A percentile compares a stretch with the other conserved stretches of the same genome.
Conservation (phyloP, 2,797 vertebrate species). For the Propithecus perrieri region DNA sequence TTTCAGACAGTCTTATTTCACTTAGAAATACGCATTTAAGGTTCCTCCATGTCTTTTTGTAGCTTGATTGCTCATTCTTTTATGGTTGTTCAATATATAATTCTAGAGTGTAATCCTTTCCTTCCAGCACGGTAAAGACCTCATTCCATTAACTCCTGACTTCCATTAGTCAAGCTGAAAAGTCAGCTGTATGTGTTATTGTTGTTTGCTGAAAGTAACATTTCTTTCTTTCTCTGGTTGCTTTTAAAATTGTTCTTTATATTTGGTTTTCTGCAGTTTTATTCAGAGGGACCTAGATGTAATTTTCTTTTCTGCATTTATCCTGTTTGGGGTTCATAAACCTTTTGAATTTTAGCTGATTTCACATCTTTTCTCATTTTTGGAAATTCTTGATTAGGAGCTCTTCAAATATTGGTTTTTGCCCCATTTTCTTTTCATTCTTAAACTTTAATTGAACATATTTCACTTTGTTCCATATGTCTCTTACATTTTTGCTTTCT, state of each 20-base stretch:
- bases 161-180: background rate
- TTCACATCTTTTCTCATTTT: background rate
- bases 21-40: background rate
- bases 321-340: background rate
- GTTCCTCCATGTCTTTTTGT: background rate
- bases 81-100: background rate
- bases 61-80: background rate
- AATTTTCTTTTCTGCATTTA: background rate
- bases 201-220: background rate
- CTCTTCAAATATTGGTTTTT: conserved; percentile 4
- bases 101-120: background rate
- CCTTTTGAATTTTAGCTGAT: background rate
- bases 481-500: background rate
- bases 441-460: background rate
- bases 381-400: background rate
- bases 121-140: background rate
- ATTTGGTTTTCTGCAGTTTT: background rate
- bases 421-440: background rate
- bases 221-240: background rate
- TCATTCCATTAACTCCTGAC: background rate
- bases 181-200: background rate
- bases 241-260: background rate
- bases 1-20: background rate
- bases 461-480: background rate
- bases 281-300: background rate